phyloP scores from a whole-genome alignment of 2,888 invertebrate genomes.

The Alsophila aescularia region DNA sequence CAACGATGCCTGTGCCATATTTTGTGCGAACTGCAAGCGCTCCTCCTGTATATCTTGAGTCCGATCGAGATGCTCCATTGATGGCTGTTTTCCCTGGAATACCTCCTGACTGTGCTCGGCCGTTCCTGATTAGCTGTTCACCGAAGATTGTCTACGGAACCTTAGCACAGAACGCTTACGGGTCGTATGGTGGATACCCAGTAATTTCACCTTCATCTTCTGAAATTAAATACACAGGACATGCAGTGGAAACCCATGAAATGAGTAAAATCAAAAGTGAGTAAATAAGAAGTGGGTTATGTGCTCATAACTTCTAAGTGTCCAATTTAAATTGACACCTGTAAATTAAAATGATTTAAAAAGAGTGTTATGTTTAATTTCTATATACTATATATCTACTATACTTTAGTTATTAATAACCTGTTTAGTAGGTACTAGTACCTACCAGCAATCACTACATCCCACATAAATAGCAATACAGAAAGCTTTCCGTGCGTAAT shows the following conservation, averaged over 20 bases:
- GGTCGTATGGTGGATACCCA: not conserved
- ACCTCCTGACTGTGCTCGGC: slow-evolving; percentile 46
- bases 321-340: too few species aligned
- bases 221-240: not conserved
- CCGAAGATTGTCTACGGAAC: slow-evolving; percentile 52
- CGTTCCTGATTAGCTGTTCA: slow-evolving; percentile 58
- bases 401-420: too few species aligned
- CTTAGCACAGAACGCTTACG: slow-evolving; percentile 13
- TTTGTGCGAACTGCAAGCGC: slow-evolving; percentile 44
- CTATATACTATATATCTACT: too few species aligned
- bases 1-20: slow-evolving; percentile 68
- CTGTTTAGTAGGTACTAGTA: too few species aligned
- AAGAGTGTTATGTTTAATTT: too few species aligned
- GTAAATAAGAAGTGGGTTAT: not conserved
- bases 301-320: too few species aligned
- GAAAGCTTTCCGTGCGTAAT: too few species aligned
- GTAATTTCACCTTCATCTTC: not conserved
- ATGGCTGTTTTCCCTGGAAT: slow-evolving; percentile 44
- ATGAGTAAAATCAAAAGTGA: too few species aligned
- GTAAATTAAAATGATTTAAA: too few species aligned
- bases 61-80: slow-evolving; percentile 12
- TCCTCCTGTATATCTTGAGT: slow-evolving; percentile 20
- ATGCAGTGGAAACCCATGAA: not conserved
- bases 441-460: too few species aligned
- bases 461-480: too few species aligned